Evolutionary conservation across 35 echinoderm and acorn worm species (phyloP).

Genomic region (Antedon bifida): DNA sequence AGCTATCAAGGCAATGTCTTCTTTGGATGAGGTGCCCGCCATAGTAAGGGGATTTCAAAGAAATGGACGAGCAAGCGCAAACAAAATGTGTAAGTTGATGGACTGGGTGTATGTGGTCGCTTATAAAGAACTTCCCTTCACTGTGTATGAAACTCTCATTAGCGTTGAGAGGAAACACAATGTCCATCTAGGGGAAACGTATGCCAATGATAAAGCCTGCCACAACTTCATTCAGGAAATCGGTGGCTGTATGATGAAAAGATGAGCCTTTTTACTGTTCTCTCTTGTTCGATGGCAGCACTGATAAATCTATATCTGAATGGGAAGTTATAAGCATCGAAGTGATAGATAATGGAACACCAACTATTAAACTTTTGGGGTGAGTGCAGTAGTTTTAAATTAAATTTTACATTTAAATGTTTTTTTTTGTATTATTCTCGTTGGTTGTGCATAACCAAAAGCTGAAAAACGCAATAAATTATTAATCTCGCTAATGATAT

Average conservation of each 20-base stretch:
- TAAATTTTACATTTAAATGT: too few relatives aligned
- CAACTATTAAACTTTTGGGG: neutral
- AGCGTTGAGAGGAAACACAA: slow-evolving; percentile 35
- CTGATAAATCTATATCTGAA: slow-evolving; percentile 38
- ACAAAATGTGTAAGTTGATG: slow-evolving; percentile 44
- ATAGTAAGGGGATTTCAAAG: neutral
- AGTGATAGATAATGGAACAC: neutral
- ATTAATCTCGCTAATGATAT: too few relatives aligned
- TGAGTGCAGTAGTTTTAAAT: neutral
- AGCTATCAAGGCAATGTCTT: neutral
- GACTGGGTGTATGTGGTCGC: slow-evolving; percentile 31
- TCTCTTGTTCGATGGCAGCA: slow-evolving; percentile 47
- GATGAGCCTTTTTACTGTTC: slow-evolving; percentile 30
- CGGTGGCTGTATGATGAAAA: slow-evolving; percentile 3
- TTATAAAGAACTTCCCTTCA: slow-evolving; percentile 31
- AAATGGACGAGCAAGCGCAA: slow-evolving; percentile 6
- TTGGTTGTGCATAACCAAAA: too few relatives aligned
- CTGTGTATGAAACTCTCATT: slow-evolving; percentile 3
- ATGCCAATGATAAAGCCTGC: slow-evolving; percentile 29
- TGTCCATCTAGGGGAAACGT: slow-evolving; percentile 30
- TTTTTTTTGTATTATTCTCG: too few relatives aligned
- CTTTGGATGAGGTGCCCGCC: neutral
- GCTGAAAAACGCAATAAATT: too few relatives aligned
- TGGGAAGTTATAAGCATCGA: slow-evolving; percentile 34
- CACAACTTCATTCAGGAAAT: slow-evolving; percentile 25